Evolutionary conservation across 2,888 invertebrate species (phyloP), one percentile per base, ranked within the genome.

Genomic region (Orthosia gracilis): DNA sequence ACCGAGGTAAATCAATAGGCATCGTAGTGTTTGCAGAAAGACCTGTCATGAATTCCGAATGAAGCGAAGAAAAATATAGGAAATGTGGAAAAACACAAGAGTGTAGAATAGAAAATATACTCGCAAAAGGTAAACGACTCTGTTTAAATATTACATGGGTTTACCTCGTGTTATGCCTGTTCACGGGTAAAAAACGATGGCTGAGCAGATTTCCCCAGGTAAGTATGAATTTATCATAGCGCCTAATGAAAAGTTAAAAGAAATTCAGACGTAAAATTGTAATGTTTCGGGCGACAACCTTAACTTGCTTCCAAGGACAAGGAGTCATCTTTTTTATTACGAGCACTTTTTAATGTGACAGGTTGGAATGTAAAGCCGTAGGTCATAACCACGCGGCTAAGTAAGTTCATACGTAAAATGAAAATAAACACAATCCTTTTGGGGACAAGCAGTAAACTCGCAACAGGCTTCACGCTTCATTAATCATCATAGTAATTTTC

Each of bases 121-220:
- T 55, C 59, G 64, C 76, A 59, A 74, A 71, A 67, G 69, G 71
- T 71, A 71, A 72, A 81, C 73, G 80, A 77, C 67, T 64, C 55
- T 68, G 74, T 69, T 57, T 88, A 83, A 88, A 89, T 89, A 88
- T 85, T 87, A 76, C 82, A 88, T 82, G 76, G 68, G 49, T 63
- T 76, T 57, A 69, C 68, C 58, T 63, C 73, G 57, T 49, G 72
- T 73, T 75, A 61, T 52, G 78, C 61, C 66, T 55, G 40, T 65
- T 73, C 64, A 45, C 71, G 50, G 69, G 64, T 77, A 84, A 87
- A 89, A 84, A 87, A 81, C 76, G 80, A 77, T 81, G 63, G 71
- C 75, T 69, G 69, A 76, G 83, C 78, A 86, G 86, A 91, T 91
- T 91, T 91, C 90, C 90, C 90, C 77, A 82, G 89, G 88, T 84